Evolutionary conservation across 2,888 invertebrate species (phyloP), one percentile per base, ranked within the genome.

Genomic region (Biston betularia): DNA sequence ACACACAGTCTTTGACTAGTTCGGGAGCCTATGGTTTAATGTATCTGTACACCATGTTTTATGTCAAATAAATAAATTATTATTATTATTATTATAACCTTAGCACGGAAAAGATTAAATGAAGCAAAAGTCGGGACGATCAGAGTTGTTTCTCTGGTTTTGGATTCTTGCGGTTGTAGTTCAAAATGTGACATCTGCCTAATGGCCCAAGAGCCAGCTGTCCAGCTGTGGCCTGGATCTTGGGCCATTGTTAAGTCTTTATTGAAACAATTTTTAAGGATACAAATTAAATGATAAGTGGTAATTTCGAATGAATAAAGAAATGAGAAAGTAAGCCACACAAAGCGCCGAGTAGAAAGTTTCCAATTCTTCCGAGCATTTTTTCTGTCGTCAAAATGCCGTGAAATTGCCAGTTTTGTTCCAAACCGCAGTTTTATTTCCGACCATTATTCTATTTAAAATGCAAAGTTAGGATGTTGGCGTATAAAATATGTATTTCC

Each of bases 321-420:
- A 86, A 89, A 88, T 87, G 88, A 84, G 91, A 92, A 92, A 92
- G 92, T 89, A 86, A 77, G 79, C 86, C 84, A 83, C 85, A 90
- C 86, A 89, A 90, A 83, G 81, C 80, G 66, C 69, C 68, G 69
- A 70, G 80, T 87, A 85, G 91, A 92, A 92, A 92, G 90, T 85
- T 80, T 54, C 70, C 74, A 76, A 81, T 82, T 80, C 77, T 72
- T 75, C 78, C 75, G 74, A 6, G 7, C 77, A 54, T 10, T 52
- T 52, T 8, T 78, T 71, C 80, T 81, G 74, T 72, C 79, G 78
- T 81, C 81, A 83, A 87, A 87, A 80, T 88, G 87, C 87, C 87
- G 85, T 88, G 82, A 85, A 89, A 88, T 88, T 89, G 82, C 80
- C 85, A 85, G 87, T 86, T 87, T 84, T 84, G 82, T 69, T 76